Percentiles rank a stretch among this genome's conserved stretches.
phyloP scores from a whole-genome alignment of 2,113 vertebrate genomes.

The Siphamia tubifer region DNA sequence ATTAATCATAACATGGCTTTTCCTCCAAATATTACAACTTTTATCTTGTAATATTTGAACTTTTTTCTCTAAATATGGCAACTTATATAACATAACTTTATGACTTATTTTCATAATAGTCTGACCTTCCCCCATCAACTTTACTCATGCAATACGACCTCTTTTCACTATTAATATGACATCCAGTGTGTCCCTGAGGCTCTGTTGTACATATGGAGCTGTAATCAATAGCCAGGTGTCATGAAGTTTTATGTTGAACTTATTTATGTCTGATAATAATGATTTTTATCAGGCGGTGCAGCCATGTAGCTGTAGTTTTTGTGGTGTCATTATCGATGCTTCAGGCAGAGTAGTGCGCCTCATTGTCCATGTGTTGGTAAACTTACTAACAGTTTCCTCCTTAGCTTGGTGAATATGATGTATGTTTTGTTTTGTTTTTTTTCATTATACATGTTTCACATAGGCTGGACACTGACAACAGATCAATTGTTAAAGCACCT shows the following conservation, averaged over 20 bases:
- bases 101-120: too few species aligned
- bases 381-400: neutral
- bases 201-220: too few species aligned
- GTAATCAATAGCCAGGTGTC: neutral
- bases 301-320: constrained; percentile 5
- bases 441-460: constrained; percentile 39
- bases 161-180: too few species aligned
- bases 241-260: constrained; percentile 37
- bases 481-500: constrained; percentile 82
- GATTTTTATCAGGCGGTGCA: neutral
- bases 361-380: constrained; percentile 32
- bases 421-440: neutral
- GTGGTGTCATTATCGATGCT: constrained; percentile 2
- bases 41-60: too few species aligned
- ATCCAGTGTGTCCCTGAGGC: too few species aligned
- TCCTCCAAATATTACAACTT: too few species aligned
- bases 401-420: constrained; percentile 17
- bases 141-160: too few species aligned
- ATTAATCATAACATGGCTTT: neutral
- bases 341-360: constrained; percentile 28
- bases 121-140: too few species aligned
- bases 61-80: too few species aligned
- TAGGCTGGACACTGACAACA: constrained; percentile 56
- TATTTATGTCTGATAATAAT: constrained; percentile 45
- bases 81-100: too few species aligned